Percentiles rank a stretch among this genome's conserved stretches.
Evolutionary conservation across 1,140 invertebrate genomes (phyloP).

Genomic region (Pomacea maculata): DNA sequence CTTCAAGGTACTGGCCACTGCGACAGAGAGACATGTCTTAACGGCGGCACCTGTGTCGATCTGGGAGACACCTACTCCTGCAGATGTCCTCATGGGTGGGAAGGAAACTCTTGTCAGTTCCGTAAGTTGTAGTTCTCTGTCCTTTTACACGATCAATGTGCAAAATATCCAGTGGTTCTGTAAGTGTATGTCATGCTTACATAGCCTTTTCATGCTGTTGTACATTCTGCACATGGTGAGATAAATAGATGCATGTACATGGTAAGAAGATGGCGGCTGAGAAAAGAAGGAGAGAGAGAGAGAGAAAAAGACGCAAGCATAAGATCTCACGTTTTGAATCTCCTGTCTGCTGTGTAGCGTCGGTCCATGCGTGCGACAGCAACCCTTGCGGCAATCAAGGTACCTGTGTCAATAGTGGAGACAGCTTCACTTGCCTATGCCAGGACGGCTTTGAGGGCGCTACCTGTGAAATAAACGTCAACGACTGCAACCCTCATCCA

Average conservation of each 20-base stretch:
- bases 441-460: conserved; percentile 96
- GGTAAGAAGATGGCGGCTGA: too few relatives aligned
- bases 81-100: conserved; percentile 64
- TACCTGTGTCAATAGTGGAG: conserved; percentile 78
- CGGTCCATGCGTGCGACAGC: conserved; percentile 47
- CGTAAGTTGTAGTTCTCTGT: conserved; percentile 33
- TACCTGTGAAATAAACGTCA: conserved; percentile 93
- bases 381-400: conserved; percentile 88
- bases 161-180: too few relatives aligned
- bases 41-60: conserved; percentile 58
- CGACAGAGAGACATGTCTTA: conserved; percentile 54
- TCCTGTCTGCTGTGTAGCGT: conserved; percentile 29
- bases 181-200: too few relatives aligned
- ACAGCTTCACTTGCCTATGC: conserved; percentile 72
- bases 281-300: too few relatives aligned
- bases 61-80: conserved; percentile 57
- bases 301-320: too few relatives aligned
- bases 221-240: too few relatives aligned
- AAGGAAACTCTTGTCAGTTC: conserved; percentile 77
- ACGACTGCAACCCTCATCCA: conserved; percentile 87
- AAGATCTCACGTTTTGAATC: too few relatives aligned
- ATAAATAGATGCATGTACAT: too few relatives aligned
- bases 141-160: background rate
- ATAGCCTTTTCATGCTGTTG: too few relatives aligned
- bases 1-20: conserved; percentile 52